These are phyloP conservation scores for Psix sp. DNA, from an alignment of 1,140 invertebrate species.

Conservation along the genomic window DNA sequence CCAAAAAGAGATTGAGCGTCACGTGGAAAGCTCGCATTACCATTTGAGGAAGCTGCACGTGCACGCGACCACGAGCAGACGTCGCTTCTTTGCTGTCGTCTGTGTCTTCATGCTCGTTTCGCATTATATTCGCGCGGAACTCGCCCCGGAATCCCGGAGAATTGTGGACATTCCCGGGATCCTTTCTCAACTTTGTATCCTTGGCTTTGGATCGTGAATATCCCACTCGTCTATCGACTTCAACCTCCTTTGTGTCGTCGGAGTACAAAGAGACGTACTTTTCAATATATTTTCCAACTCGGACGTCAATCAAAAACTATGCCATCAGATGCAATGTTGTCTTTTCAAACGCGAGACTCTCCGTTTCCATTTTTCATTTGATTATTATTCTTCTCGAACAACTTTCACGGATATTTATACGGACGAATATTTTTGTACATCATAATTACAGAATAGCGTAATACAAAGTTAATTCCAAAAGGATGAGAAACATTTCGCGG, in stretches of 20 bases:
- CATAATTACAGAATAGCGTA: too few relatives aligned
- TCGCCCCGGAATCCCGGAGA: constrained; percentile 39
- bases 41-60: constrained; percentile 24
- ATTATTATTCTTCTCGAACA: too few relatives aligned
- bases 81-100: constrained; percentile 6
- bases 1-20: constrained; percentile 36
- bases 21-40: constrained; percentile 35
- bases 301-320: too few relatives aligned
- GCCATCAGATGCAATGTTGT: too few relatives aligned
- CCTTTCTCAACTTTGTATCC: constrained; percentile 36
- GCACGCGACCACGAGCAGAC: constrained; percentile 27
- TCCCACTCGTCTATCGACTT: constrained; percentile 17
- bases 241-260: constrained; percentile 29
- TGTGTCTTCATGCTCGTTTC: constrained; percentile 8
- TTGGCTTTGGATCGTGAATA: constrained; percentile 27
- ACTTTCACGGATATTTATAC: too few relatives aligned
- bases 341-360: too few relatives aligned
- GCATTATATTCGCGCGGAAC: constrained; percentile 20
- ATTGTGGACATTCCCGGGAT: constrained; percentile 42
- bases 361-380: too few relatives aligned
- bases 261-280: constrained; percentile 33
- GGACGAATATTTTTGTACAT: too few relatives aligned
- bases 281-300: constrained; percentile 19
- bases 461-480: too few relatives aligned
- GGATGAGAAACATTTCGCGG: too few relatives aligned